Conservation (phyloP, 2,113 vertebrate genomes). For the Verasper variegatus region DNA sequence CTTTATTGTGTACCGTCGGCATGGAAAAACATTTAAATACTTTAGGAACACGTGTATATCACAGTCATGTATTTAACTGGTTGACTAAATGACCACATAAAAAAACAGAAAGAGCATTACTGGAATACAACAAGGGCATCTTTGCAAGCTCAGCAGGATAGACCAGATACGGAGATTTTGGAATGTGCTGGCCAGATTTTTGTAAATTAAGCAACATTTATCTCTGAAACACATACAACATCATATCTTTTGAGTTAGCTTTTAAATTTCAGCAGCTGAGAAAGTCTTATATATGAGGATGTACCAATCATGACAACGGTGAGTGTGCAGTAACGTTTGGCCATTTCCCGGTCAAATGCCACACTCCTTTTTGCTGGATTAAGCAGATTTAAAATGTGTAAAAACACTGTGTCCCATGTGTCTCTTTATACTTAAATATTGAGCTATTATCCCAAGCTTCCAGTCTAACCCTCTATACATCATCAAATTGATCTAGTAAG, state of each 20-base stretch:
- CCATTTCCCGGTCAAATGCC: background rate
- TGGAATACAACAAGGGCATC: background rate
- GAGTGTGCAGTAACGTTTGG: background rate
- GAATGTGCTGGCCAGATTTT: background rate
- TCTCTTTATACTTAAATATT: slow-evolving; percentile 67
- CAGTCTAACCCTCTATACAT: slow-evolving; percentile 69
- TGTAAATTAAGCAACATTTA: background rate
- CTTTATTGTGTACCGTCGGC: background rate
- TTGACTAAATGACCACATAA: slow-evolving; percentile 14
- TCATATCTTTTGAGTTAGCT: background rate
- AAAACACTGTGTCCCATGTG: slow-evolving; percentile 49
- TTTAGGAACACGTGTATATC: background rate
- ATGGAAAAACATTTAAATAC: background rate
- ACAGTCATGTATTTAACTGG: slow-evolving; percentile 24
- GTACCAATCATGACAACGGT: background rate
- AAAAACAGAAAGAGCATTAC: slow-evolving; percentile 4
- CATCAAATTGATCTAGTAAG: slow-evolving; percentile 74
- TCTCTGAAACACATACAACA: background rate
- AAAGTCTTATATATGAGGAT: background rate
- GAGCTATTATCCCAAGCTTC: slow-evolving; percentile 62
- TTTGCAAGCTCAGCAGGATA: background rate
- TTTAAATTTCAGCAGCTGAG: slow-evolving; percentile 8
- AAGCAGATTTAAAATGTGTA: slow-evolving; percentile 25
- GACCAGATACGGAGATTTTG: background rate
- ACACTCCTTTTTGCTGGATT: slow-evolving; percentile 34